Percentiles rank a stretch among this genome's conserved stretches.
phyloP scores from a whole-genome alignment of 64 coral and sea anemone species.

The Catalaphyllia jardinei region DNA sequence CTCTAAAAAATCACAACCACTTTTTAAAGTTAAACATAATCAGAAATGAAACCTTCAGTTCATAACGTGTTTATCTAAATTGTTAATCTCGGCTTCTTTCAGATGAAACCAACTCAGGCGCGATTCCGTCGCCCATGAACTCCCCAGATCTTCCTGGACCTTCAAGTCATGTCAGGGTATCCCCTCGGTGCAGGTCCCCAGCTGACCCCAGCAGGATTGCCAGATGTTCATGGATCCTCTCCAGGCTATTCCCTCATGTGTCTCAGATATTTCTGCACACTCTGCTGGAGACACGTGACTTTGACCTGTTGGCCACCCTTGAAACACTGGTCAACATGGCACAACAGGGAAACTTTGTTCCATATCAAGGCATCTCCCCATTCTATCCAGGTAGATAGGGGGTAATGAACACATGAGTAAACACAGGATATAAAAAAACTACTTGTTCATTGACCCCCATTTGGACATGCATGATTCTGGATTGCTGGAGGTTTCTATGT shows the following conservation, averaged over 20 bases:
- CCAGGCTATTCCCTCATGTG: conserved; percentile 4
- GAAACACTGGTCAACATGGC: not conserved
- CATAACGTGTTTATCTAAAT: too few species aligned
- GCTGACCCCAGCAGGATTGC: conserved; percentile 8
- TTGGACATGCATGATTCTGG: too few species aligned
- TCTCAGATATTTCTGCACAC: conserved; percentile 18
- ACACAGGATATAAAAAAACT: too few species aligned
- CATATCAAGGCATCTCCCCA: not conserved
- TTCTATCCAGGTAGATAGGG: not conserved
- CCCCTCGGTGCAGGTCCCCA: too few species aligned
- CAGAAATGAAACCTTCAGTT: too few species aligned
- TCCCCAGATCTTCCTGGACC: conserved; percentile 11
- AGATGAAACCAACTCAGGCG: not conserved
- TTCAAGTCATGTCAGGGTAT: not conserved
- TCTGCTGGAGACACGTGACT: conserved; percentile 31
- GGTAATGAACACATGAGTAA: too few species aligned
- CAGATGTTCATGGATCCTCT: conserved; percentile 13
- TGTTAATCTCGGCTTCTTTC: too few species aligned
- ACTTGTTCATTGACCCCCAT: too few species aligned
- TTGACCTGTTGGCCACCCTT: conserved; percentile 30
- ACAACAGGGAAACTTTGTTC: not conserved
- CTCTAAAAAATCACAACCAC: too few species aligned
- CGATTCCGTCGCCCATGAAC: not conserved
- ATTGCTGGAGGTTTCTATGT: too few species aligned
- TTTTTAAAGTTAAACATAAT: too few species aligned